phyloP scores from a whole-genome alignment of 53 echinoderm and acorn worm species.

The Zoroaster sp. region DNA sequence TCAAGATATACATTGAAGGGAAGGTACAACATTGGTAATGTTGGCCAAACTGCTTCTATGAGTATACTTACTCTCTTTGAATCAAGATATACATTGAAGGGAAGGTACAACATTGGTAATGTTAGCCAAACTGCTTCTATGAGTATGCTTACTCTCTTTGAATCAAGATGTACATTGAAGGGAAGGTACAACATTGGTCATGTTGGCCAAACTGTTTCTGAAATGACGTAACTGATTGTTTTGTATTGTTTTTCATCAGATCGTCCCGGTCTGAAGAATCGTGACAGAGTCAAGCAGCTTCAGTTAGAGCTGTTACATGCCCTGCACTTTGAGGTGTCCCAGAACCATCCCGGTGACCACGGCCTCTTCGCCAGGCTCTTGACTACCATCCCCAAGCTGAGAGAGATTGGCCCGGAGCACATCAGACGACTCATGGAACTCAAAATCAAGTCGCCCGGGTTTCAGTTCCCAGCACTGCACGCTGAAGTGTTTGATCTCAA shows the following conservation, averaged over 20 bases:
- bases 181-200: too few species aligned
- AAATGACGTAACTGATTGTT: too few species aligned
- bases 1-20: too few species aligned
- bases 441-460: conserved; percentile 82
- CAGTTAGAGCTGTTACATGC: conserved; percentile 88
- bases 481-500: conserved; percentile 96
- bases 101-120: too few species aligned
- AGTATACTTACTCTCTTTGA: too few species aligned
- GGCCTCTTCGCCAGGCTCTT: conserved; percentile 84
- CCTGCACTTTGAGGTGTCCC: conserved; percentile 78
- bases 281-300: conserved; percentile 73
- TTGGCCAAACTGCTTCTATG: too few species aligned
- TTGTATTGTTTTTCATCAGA: conserved; percentile 68
- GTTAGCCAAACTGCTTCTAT: too few species aligned
- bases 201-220: too few species aligned
- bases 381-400: conserved; percentile 95
- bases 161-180: too few species aligned
- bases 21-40: too few species aligned
- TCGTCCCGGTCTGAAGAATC: conserved; percentile 91
- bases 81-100: too few species aligned
- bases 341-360: conserved; percentile 87
- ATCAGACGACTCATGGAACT: conserved; percentile 94
- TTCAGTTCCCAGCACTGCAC: conserved; percentile 90
- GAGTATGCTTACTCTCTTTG: too few species aligned
- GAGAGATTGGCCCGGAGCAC: conserved; percentile 97